Base-by-base conservation (phyloP, 1,140 invertebrate genomes). In the Wiebesia pumilae region DNA sequence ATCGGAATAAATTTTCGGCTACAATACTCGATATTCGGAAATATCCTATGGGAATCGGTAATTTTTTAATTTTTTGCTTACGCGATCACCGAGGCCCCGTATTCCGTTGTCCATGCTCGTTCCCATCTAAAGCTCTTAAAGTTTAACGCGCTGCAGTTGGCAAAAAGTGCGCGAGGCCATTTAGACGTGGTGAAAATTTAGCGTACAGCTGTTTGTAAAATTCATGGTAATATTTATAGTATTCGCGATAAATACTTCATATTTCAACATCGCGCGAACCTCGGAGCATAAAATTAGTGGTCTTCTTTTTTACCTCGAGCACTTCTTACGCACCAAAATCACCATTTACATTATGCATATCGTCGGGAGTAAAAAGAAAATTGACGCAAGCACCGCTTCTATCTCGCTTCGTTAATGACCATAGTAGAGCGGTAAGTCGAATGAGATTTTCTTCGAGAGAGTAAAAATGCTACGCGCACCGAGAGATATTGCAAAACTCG, bases 331-430 rank as follows among this genome's bases (percentile, higher is more conserved):
- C 9, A 78, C 43, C 33, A 78, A 78, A 54, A 51, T 78, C 12
- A 33, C n/a, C 43, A 33, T 78, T 54, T 19, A 21, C 47, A 54
- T 78, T 54, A 78, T 35, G 47, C 47, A 54, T 54, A 78, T 54
- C 4, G 6, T 33, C 0, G 24, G 38, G 43, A 78, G n/a, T 19
- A n/a, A 78, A 54, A 78, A n/a, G n/a, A n/a, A 77, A 54, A 54
- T n/a, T 78, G 77, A 78, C 77, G 77, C 47, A 33, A 47, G 54
- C 43, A 33, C 47, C 24, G 30, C 30, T 30, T 35, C n/a, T 78
- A 78, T 78, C 16, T 54, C 24, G 43, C 47, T 54, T 35, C 77
- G 21, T 54, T 78, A 78, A 54, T 54, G 77, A 54, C n/a, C 30
- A 19, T 33, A 21, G 47, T 9, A 30, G 1, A 78, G 43, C 43